A percentile compares a stretch with the other conserved stretches of the same genome.
These are phyloP conservation scores for Laspeyria flexula DNA, from an alignment of 2,888 invertebrate species.

Conservation along the genomic window DNA sequence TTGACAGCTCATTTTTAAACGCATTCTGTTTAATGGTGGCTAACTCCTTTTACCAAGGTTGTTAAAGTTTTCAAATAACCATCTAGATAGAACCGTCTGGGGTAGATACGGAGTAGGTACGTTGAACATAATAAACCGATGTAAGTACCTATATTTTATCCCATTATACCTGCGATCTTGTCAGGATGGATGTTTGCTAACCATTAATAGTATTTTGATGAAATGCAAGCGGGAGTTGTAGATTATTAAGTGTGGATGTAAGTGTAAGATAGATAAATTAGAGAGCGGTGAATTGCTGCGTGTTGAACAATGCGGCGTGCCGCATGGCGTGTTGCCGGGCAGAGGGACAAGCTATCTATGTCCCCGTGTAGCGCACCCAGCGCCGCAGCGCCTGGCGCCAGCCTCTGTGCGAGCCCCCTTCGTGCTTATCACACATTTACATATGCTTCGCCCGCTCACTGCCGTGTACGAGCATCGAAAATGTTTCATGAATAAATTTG, in stretches of 20 bases:
- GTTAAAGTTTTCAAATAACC: neutral
- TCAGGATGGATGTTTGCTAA: too few species aligned
- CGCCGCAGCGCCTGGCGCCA: constrained; percentile 30
- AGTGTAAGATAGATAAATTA: constrained; percentile 20
- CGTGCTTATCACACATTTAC: constrained; percentile 83
- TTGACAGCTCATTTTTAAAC: constrained; percentile 45
- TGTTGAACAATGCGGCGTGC: constrained; percentile 68
- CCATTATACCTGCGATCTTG: too few species aligned
- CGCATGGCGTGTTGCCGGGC: constrained; percentile 19
- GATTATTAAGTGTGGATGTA: constrained; percentile 1
- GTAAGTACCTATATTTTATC: too few species aligned
- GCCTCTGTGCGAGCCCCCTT: constrained; percentile 64
- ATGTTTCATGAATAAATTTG: constrained; percentile 85
- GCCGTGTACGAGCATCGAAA: constrained; percentile 80
- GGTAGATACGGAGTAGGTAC: too few species aligned
- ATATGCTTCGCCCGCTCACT: constrained; percentile 77
- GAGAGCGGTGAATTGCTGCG: constrained; percentile 50
- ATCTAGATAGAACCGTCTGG: neutral
- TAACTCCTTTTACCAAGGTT: constrained; percentile 1
- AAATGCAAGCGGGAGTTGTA: too few species aligned
- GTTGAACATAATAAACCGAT: too few species aligned
- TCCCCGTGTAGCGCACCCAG: constrained; percentile 26
- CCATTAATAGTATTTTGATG: too few species aligned
- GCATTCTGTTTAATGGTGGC: constrained; percentile 33
- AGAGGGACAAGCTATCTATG: constrained; percentile 25